These are phyloP conservation scores for Gambelia wislizenii DNA, from an alignment of 2,797 vertebrate species.

Conservation along the genomic window DNA sequence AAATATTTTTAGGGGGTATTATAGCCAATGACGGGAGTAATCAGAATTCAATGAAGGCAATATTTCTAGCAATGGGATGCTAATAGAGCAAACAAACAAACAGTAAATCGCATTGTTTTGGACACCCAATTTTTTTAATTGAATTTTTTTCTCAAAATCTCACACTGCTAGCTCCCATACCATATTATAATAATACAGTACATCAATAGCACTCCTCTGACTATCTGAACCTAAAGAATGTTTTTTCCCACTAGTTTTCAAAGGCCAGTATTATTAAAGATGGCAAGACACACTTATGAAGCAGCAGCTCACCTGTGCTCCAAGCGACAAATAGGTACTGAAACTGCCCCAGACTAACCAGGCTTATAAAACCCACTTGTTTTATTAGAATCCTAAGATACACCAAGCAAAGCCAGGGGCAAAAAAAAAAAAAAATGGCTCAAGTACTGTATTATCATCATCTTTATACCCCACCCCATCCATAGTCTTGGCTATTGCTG, in stretches of 20 bases:
- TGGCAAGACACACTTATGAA: too few species aligned
- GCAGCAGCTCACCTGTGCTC: too few species aligned
- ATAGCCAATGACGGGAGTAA: background rate
- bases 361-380: too few species aligned
- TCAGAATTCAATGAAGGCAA: background rate
- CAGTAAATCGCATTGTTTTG: background rate
- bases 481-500: too few species aligned
- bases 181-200: background rate
- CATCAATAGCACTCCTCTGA: background rate
- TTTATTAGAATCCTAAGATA: too few species aligned
- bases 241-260: background rate
- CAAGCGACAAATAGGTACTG: too few species aligned
- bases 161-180: background rate
- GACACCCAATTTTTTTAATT: background rate
- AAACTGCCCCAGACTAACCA: too few species aligned
- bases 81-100: background rate
- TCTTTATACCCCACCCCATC: too few species aligned
- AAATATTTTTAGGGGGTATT: too few species aligned
- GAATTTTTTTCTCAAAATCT: background rate
- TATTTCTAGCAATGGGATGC: background rate
- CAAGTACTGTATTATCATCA: too few species aligned
- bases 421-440: too few species aligned
- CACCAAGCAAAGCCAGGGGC: too few species aligned
- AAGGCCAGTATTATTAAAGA: background rate
- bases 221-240: background rate